Base-by-base conservation (phyloP, 1,140 invertebrate genomes). In the Drosophila burlai region DNA sequence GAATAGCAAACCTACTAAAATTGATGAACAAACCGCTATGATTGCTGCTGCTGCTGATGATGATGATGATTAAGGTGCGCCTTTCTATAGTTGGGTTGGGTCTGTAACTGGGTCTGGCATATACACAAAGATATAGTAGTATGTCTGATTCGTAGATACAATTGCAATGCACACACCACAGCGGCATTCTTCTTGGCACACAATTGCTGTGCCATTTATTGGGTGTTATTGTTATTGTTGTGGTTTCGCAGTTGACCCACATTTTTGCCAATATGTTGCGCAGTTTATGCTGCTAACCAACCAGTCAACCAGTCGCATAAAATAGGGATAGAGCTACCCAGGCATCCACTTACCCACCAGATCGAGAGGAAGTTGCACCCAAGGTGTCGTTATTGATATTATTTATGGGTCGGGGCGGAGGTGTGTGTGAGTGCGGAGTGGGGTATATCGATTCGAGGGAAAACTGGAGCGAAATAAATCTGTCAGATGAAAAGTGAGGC, bases 241-340 rank as follows among this genome's bases (percentile, higher is more conserved):
- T 61, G 68, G 75, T 65, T 81, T 65, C 68, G 79, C 69, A 78
- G 84, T 89, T 87, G 84, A 87, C 84, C 84, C 85, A 87, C 84
- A 84, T 87, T 89, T 90, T 65, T 63, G 84, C 81, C 84, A 84
- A 87, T 87, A 89, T 83, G 69, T 87, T 86, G 80, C 79, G 46
- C 69, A 76, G 69, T 85, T 81, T 71, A 47, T 62, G 66, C 58
- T 60, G 59, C 80, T 75, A 60, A 58, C 54, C 50, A 54, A 38
- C 52, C 34, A 36, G 34, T n/a, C 52, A 55, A 38, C 74, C 63
- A 65, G 49, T 52, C 34, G 9, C 38, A 31, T 18, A 31, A 55
- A 57, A 31, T 57, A 64, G 67, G 67, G 64, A 71, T 69, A 71
- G 15, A 26, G 26, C 40, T 47, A 46, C 34, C 16, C 29, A 15